phyloP scores from a whole-genome alignment of 1,140 invertebrate species.

The Panulirus ornatus region DNA sequence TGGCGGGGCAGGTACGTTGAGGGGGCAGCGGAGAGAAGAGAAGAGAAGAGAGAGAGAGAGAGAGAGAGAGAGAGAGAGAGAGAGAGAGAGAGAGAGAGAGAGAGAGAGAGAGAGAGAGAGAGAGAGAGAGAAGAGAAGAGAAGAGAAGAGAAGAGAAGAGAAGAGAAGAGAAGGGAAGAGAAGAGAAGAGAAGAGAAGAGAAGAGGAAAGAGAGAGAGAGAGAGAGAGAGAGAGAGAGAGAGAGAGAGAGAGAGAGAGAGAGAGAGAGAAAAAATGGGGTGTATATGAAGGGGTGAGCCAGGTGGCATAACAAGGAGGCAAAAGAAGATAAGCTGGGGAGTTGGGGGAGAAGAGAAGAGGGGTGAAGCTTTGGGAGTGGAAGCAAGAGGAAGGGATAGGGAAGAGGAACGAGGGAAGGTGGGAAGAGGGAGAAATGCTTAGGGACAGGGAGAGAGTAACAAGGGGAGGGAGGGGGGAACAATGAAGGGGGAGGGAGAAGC shows the following conservation, averaged over 20 bases:
- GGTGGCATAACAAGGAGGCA: too few relatives aligned
- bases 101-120: not conserved
- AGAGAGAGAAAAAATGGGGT: not conserved
- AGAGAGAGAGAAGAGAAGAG: not conserved
- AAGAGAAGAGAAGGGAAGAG: not conserved
- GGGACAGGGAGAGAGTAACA: not conserved
- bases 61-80: slow-evolving; percentile 27
- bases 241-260: not conserved
- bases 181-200: not conserved
- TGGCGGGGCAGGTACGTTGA: not conserved
- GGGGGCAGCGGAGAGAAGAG: not conserved
- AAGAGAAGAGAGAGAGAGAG: not conserved
- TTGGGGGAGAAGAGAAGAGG: too few relatives aligned
- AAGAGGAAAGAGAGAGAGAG: not conserved
- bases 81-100: slow-evolving; percentile 22
- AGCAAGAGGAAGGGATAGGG: not conserved
- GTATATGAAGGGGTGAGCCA: too few relatives aligned
- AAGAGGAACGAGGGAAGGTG: not conserved
- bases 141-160: not conserved
- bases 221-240: too few relatives aligned
- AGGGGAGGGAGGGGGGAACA: not conserved
- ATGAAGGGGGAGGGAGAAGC: not conserved
- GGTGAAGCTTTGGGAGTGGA: too few relatives aligned
- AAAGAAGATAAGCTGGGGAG: too few relatives aligned
- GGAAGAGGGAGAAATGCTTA: not conserved